These are phyloP conservation scores for Nothobranchius kuhntae DNA, from an alignment of 2,113 vertebrate genomes.

Conservation along the genomic window DNA sequence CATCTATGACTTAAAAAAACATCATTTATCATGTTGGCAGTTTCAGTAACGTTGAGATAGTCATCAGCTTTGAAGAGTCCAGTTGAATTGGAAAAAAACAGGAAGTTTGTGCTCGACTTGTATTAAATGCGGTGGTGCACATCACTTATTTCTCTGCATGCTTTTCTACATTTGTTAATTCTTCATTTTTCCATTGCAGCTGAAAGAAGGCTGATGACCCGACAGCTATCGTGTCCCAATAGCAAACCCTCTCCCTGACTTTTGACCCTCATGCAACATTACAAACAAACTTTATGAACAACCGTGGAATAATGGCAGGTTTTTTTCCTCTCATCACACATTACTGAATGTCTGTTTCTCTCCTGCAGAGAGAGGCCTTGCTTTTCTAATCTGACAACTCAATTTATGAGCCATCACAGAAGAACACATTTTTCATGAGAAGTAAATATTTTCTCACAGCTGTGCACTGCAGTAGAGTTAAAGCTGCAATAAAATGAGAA, in stretches of 20 bases:
- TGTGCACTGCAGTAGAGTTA: not conserved
- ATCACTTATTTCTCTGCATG: conserved; percentile 2
- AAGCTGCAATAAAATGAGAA: not conserved
- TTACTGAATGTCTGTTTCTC: not conserved
- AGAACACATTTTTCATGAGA: not conserved
- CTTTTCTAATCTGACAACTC: not conserved
- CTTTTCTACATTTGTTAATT: not conserved
- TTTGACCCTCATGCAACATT: conserved; percentile 1
- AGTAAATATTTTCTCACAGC: not conserved
- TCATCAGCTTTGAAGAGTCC: too few relatives aligned
- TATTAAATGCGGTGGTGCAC: conserved; percentile 7
- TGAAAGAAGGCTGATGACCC: conserved; percentile 19
- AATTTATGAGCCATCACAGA: not conserved
- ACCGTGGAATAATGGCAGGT: conserved; percentile 1
- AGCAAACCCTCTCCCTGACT: conserved; percentile 39
- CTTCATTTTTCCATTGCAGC: conserved; percentile 13
- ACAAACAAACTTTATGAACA: not conserved
- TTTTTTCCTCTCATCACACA: not conserved
- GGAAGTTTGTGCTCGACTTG: too few relatives aligned
- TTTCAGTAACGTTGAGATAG: too few relatives aligned
- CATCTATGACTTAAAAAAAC: too few relatives aligned
- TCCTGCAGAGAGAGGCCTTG: not conserved
- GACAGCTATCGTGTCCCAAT: conserved; percentile 22
- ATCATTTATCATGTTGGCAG: too few relatives aligned
- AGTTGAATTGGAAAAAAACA: too few relatives aligned